These are phyloP conservation scores for Coptodon bakossiorum DNA, from an alignment of 2,113 vertebrate genomes.

Conservation along the genomic window DNA sequence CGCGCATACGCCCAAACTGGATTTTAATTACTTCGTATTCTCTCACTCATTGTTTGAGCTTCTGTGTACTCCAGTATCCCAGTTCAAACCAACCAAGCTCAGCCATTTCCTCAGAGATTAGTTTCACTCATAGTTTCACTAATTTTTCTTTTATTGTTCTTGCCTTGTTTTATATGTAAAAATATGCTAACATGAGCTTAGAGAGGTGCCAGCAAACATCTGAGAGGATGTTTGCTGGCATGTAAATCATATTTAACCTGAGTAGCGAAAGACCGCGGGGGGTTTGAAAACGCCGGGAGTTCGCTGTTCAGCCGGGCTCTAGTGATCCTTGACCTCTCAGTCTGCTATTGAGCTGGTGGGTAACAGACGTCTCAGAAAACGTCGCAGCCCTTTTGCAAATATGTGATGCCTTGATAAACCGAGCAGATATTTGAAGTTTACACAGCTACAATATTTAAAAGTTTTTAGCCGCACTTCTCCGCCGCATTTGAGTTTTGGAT, in stretches of 20 bases:
- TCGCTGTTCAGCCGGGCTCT: fast-evolving
- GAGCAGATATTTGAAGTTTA: too few species aligned
- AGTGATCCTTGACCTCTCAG: not conserved
- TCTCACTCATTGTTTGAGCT: not conserved
- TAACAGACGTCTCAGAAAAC: fast-evolving
- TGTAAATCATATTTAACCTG: not conserved
- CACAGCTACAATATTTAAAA: too few species aligned
- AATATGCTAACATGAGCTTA: not conserved
- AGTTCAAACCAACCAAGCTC: not conserved
- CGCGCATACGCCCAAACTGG: not conserved
- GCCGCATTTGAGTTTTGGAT: too few species aligned
- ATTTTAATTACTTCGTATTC: not conserved
- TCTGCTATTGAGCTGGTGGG: not conserved
- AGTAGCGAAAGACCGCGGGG: fast-evolving
- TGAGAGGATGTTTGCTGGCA: not conserved
- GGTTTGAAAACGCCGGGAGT: not conserved
- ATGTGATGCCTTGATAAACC: fast-evolving
- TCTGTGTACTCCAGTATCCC: not conserved
- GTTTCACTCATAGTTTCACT: not conserved
- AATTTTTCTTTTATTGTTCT: not conserved
- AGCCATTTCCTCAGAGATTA: not conserved
- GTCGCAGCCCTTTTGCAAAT: too few species aligned
- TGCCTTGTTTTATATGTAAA: not conserved
- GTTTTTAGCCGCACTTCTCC: too few species aligned
- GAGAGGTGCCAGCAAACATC: not conserved